Evolutionary conservation across 92 coral and sea anemone species (phyloP), one percentile per base, ranked within the genome.

Genomic region (Nematostella vectensis): DNA sequence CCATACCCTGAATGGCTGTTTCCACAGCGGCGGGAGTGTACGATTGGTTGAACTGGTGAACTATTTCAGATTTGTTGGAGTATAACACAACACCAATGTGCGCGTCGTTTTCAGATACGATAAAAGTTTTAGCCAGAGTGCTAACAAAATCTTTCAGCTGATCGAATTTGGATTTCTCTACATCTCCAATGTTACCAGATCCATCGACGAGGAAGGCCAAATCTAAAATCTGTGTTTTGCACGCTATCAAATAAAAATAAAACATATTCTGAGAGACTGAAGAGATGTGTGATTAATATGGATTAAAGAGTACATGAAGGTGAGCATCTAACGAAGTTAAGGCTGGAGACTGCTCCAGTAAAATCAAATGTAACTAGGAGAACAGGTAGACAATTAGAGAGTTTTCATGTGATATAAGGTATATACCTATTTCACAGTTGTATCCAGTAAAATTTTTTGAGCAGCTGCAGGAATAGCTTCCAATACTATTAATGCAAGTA

Each of bases 171-270:
- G 76, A 74, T 25, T 47, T 39, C 12, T 64, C 60, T 15, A 50
- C 67, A 24, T 11, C 57, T 16, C 77, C 79, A 36, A 88, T 67
- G 48, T 87, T 77, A 10, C 65, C 78, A 1, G 96, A 88, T 1
- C 93, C 96, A 55, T 88, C 96, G 16, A 88, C 17, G 31, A 88
- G 58, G 42, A 88, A 50, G 18, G 68, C 85, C 3, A 88, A 33
- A 30, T 88, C 91, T 2, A 88, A 15, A 6, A 6, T 33, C 15
- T 33, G 40, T 15, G 40, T 33, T 33, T 33, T 33, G 40, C 40
- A 33, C 6, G 40, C 40, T 33, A 15, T 6, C 6, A 33, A n/a
- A n/a, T n/a, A n/a, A n/a, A n/a, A n/a, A n/a, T n/a, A n/a, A n/a
- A n/a, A n/a, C n/a, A n/a, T n/a, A n/a, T n/a, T n/a, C n/a, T n/a